Percentiles rank a stretch among this genome's conserved stretches.
These are phyloP conservation scores for Lutjanus argentimaculatus DNA, from an alignment of 2,797 vertebrate species.

Conservation along the genomic window DNA sequence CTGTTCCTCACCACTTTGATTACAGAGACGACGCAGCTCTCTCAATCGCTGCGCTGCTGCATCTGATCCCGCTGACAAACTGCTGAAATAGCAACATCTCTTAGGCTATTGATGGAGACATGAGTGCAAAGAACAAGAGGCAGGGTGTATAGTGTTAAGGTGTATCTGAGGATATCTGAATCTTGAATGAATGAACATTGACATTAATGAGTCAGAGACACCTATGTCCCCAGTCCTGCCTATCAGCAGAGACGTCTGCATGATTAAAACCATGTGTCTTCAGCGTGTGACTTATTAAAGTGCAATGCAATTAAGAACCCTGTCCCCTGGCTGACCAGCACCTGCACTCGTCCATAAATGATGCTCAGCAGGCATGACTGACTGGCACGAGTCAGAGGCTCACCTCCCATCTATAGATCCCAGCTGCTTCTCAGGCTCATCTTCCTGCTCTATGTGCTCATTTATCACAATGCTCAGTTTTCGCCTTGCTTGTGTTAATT, in stretches of 20 bases:
- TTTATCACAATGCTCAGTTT: constrained; percentile 70
- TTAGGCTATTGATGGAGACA: constrained; percentile 45
- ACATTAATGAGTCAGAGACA: constrained; percentile 56
- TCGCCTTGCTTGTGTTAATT: constrained; percentile 68
- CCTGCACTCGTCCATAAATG: constrained; percentile 69
- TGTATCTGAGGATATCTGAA: constrained; percentile 44
- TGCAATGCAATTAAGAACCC: constrained; percentile 80
- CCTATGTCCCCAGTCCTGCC: constrained; percentile 58
- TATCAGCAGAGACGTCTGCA: constrained; percentile 70
- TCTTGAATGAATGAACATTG: constrained; percentile 40
- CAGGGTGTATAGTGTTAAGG: background rate
- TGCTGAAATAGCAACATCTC: constrained; percentile 71
- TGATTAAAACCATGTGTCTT: constrained; percentile 77
- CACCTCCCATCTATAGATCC: constrained; percentile 57
- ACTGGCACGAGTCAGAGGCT: constrained; percentile 58
- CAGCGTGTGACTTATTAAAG: constrained; percentile 83
- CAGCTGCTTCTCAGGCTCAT: constrained; percentile 58
- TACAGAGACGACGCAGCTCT: constrained; percentile 53
- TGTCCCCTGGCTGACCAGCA: constrained; percentile 77
- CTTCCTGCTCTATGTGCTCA: constrained; percentile 40
- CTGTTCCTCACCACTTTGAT: constrained; percentile 64
- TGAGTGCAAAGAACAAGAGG: constrained; percentile 24
- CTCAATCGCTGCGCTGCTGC: constrained; percentile 35
- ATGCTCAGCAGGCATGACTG: constrained; percentile 69
- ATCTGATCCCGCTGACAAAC: constrained; percentile 58